Base-by-base conservation (phyloP, 1,140 invertebrate species). In the Aradophagus sp. region DNA sequence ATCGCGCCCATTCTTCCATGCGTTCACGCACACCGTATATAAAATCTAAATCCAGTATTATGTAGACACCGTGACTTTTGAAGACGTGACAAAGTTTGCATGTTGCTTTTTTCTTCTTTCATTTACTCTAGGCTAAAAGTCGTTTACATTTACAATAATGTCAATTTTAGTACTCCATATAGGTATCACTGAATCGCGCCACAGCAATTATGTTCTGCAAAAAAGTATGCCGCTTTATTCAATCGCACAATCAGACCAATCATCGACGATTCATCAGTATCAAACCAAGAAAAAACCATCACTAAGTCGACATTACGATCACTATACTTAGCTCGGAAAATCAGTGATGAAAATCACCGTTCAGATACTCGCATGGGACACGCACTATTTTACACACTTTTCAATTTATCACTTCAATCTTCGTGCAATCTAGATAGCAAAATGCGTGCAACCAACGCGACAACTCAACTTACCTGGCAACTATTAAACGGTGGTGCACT, bases 11-110 rank as follows among this genome's bases (percentile, higher is more conserved):
- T 14, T 48, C 71, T 71, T 47, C 27, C 66, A 26, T 66, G 38
- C 31, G 29, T 59, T 26, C 53, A 35, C 45, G 56, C 53, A 73
- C 62, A 17, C 62, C 36, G 73, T 77, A 74, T 78, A 80, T 77
- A 80, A 80, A 80, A 78, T 80, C 75, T 80, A 77, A 76, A 78
- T 76, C 63, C 66, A 66, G 76, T 76, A 76, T 74, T 78, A 76
- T 70, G 74, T 80, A 81, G 75, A 79, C 77, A 81, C 76, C 70
- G 62, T 78, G 73, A 76, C 62, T 78, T 48, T 71, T 78, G 77
- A 67, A 62, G 69, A 76, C 61, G 75, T 75, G 74, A 77, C 75
- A 77, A 73, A 77, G 58, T 73, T 56, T n/a, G n/a, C n/a, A n/a
- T n/a, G n/a, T 59, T 68, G 23, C 26, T 59, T 59, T 2, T 35